Evolutionary conservation across 2,888 invertebrate genomes (phyloP).

Genomic region (Drosophila mayaguana): DNA sequence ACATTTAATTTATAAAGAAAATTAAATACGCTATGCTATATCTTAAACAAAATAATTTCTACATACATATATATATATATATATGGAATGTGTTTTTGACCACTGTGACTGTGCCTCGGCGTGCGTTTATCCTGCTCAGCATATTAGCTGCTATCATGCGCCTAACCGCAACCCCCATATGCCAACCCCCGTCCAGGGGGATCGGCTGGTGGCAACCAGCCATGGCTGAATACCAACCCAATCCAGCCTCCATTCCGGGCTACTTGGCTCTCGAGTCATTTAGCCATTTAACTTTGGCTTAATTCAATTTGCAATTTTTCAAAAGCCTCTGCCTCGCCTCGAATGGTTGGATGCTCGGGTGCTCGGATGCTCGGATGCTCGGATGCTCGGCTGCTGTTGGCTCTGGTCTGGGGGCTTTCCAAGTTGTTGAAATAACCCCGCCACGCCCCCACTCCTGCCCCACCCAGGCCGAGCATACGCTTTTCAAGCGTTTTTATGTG

Average conservation of each 20-base stretch:
- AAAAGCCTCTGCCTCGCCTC: slow-evolving; percentile 71
- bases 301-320: slow-evolving; percentile 86
- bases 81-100: neutral
- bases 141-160: slow-evolving; percentile 80
- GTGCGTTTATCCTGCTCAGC: slow-evolving; percentile 71
- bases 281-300: slow-evolving; percentile 84
- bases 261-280: slow-evolving; percentile 81
- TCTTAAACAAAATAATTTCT: too few relatives aligned
- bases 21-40: too few relatives aligned
- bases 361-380: slow-evolving; percentile 32
- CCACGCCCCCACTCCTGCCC: slow-evolving; percentile 8
- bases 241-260: slow-evolving; percentile 34
- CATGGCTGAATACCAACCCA: slow-evolving; percentile 30
- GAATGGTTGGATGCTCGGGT: slow-evolving; percentile 33
- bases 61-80: too few relatives aligned
- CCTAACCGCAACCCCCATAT: slow-evolving; percentile 73
- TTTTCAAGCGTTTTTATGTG: slow-evolving; percentile 78
- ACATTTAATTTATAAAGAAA: too few relatives aligned
- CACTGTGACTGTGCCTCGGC: slow-evolving; percentile 42
- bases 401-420: slow-evolving; percentile 9
- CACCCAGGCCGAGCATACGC: slow-evolving; percentile 62
- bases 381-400: slow-evolving; percentile 17
- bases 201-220: slow-evolving; percentile 49
- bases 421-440: slow-evolving; percentile 50
- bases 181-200: slow-evolving; percentile 22